These are phyloP conservation scores for Rhinogobio ventralis DNA, from an alignment of 2,797 vertebrate species.

Conservation along the genomic window DNA sequence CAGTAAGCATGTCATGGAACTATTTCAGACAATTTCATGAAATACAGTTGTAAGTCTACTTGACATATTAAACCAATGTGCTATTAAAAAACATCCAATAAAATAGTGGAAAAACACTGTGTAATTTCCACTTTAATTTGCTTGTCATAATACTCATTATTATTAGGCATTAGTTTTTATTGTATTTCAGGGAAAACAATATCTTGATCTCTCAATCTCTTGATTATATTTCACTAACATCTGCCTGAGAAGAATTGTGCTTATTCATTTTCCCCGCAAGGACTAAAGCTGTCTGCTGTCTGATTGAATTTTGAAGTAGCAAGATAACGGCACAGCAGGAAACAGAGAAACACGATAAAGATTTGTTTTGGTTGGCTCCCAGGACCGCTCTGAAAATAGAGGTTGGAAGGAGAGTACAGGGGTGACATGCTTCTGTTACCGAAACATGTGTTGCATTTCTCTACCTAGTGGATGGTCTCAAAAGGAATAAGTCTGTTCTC, in stretches of 20 bases:
- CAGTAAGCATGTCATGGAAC: background rate
- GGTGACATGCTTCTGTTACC: constrained; percentile 26
- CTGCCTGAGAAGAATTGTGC: constrained; percentile 14
- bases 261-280: background rate
- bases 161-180: background rate
- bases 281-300: constrained; percentile 6
- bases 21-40: background rate
- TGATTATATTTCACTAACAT: constrained; percentile 27
- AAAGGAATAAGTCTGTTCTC: constrained; percentile 35
- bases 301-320: constrained; percentile 19
- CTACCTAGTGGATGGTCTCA: background rate
- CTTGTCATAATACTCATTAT: constrained; percentile 31
- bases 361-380: constrained; percentile 56
- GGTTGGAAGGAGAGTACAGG: constrained; percentile 32
- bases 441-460: constrained; percentile 24
- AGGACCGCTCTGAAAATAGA: constrained; percentile 48
- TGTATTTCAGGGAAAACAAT: background rate
- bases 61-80: background rate
- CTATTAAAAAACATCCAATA: background rate
- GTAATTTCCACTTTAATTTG: constrained; percentile 3
- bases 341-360: constrained; percentile 39
- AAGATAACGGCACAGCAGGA: constrained; percentile 37
- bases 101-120: background rate
- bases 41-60: background rate
- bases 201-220: background rate